Evolutionary conservation across 2,113 vertebrate species (phyloP).

Genomic region (Triplophysa tibetana): DNA sequence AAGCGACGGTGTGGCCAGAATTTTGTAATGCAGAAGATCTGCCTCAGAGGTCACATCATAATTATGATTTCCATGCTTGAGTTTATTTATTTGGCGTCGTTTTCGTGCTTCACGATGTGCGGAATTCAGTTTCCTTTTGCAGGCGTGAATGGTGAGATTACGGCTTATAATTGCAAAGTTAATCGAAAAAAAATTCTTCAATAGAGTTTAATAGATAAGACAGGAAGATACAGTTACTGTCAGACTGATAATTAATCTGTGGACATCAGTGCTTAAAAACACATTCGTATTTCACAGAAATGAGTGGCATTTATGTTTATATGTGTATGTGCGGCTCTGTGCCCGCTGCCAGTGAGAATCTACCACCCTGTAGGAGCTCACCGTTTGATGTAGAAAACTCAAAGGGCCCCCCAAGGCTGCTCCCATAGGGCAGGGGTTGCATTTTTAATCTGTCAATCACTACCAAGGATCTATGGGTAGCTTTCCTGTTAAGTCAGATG

Average conservation of each 20-base stretch:
- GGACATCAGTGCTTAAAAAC: background rate
- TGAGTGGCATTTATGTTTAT: constrained; percentile 32
- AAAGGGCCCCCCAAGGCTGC: constrained; percentile 49
- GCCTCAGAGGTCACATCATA: constrained; percentile 37
- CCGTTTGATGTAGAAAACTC: constrained; percentile 39
- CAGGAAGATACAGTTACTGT: background rate
- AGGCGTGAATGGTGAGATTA: constrained; percentile 32
- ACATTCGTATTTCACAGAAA: background rate
- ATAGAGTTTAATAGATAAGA: constrained; percentile 26
- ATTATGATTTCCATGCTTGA: constrained; percentile 29
- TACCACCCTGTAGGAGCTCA: constrained; percentile 39
- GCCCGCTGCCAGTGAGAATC: constrained; percentile 39
- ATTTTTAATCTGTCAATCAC: constrained; percentile 69
- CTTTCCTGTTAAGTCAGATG: constrained; percentile 55
- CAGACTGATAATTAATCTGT: constrained; percentile 35
- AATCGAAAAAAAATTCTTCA: constrained; percentile 11
- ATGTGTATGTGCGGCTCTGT: constrained; percentile 46
- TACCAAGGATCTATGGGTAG: constrained; percentile 62
- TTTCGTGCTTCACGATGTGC: constrained; percentile 2
- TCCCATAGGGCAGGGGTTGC: constrained; percentile 56
- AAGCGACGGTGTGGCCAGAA: background rate
- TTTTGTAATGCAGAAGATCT: constrained; percentile 3
- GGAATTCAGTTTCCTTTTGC: constrained; percentile 24
- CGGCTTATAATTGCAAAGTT: constrained; percentile 36
- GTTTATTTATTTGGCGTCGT: constrained; percentile 18